Evolutionary conservation across 2,888 invertebrate genomes (phyloP), one percentile per base, ranked within the genome.

Genomic region (Lycophotia porphyrea): DNA sequence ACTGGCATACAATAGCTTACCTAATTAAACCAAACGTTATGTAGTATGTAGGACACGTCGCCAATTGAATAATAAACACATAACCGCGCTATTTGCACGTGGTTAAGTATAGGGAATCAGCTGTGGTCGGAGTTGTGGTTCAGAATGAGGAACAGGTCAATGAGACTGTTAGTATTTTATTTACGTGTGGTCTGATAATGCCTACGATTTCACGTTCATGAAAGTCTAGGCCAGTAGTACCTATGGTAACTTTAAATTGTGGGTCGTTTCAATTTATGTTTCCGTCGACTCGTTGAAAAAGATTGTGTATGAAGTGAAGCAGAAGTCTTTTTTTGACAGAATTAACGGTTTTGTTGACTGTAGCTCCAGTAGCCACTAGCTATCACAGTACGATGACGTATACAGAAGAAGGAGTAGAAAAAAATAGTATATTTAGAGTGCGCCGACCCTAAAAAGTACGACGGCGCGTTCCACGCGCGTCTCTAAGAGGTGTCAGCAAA

Each of bases 11-110:
- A 81, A 83, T 84, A 47, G 76, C 18, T 84, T 81, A 74, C 76
- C 74, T 71, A 81, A 81, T 76, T 84, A 34, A 63, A 71, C 47
- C 5, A 34, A 36, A 52, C 81, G 44, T 61, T 71, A 69, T 52
- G 21, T 34, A 60, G 76, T 69, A 74, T 84, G 84, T 81, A 13
- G 81, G 76, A 65, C 82, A 42, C 1, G 71, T 4, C 31, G 58
- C 47, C 52, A 60, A 36, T 70, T 34, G 82, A 83, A 83, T 83
- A 81, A 55, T 69, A 81, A 83, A 63, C 44, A 71, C 39, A 69
- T 84, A 81, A 84, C 82, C 21, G 80, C 65, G 5, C 27, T 42
- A 1, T 72, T 18, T 34, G 58, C 47, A 34, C 21, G 72, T 60
- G 71, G 71, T 70, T 66, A 24, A 58, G 39, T 24, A 31, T 64